Evolutionary conservation across 2,888 invertebrate species (phyloP), one percentile per base, ranked within the genome.

Genomic region (Drosophila melanosoma): DNA sequence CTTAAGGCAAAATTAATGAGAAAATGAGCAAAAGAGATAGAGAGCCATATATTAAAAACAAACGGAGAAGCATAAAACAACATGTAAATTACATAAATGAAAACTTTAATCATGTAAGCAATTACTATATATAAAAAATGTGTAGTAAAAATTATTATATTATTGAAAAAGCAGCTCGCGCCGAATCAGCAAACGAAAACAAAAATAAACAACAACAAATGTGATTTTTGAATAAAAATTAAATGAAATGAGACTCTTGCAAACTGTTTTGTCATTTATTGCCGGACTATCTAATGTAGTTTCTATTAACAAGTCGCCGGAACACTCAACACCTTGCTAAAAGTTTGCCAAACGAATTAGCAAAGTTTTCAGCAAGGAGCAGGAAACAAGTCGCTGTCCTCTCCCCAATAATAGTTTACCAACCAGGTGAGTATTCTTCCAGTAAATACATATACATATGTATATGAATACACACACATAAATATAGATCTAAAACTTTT

Each of bases 191-290:
- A 68, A 63, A 75, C 53, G 38, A 17, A 38, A 51, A 20, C 29
- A 62, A 23, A 66, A 33, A 63, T 71, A 53, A 67, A 84, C 76
- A 76, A 78, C 61, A 87, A 87, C 71, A 90, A 89, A 87, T 88
- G 87, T 88, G 87, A 88, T 88, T 88, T 90, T 88, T 88, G 81
- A 88, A 90, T 88, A 90, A 88, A 88, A 81, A 87, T 89, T 81
- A 83, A 87, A 81, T 74, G 76, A 88, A 77, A 90, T 61, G 69
- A 77, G 69, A 75, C 64, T 59, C 33, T 48, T 17, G 32, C 12
- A 8, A 33, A 45, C 17, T 51, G 8, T 52, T 64, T 61, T 49
- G n/a, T 61, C 12, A 45, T 38, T 48, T 23, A 23, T 23, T 48
- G 7, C 59, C n/a, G n/a, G n/a, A 12, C 5, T 56, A 38, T 62